Conservation (phyloP, 2,113 vertebrate species). For the Cariama cristata region DNA sequence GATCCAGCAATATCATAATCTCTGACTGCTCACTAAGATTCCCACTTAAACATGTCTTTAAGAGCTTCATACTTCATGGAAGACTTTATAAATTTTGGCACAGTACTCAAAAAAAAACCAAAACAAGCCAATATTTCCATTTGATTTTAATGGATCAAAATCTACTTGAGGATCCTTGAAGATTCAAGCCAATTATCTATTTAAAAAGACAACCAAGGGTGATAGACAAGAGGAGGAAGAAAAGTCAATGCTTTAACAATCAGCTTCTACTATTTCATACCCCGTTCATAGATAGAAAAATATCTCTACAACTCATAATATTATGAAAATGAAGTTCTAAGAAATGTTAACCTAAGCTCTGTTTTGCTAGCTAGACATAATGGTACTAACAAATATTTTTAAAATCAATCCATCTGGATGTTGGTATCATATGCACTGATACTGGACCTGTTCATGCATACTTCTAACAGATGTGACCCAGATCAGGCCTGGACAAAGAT, state of each 20-base stretch:
- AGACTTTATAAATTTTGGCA: background rate
- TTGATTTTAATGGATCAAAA: background rate
- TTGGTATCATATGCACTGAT: background rate
- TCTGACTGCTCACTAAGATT: background rate
- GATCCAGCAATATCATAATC: background rate
- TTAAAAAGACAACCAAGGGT: background rate
- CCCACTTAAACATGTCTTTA: background rate
- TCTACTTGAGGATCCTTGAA: background rate
- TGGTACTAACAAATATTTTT: background rate
- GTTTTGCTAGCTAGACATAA: background rate
- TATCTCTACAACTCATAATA: background rate
- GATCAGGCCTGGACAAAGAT: background rate
- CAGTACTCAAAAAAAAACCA: background rate
- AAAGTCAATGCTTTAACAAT: background rate
- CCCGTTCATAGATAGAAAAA: background rate
- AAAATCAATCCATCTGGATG: background rate
- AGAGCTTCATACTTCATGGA: background rate
- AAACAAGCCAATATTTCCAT: background rate
- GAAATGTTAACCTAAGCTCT: background rate
- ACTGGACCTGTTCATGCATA: background rate
- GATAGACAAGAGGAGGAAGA: background rate
- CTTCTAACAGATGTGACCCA: background rate
- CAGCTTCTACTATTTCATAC: background rate
- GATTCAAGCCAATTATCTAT: background rate
- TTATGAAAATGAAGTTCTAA: background rate